Percentiles rank a stretch among this genome's conserved stretches.
These are phyloP conservation scores for Chrysocyon brachyurus DNA, from an alignment of 2,797 vertebrate species.

Conservation along the genomic window DNA sequence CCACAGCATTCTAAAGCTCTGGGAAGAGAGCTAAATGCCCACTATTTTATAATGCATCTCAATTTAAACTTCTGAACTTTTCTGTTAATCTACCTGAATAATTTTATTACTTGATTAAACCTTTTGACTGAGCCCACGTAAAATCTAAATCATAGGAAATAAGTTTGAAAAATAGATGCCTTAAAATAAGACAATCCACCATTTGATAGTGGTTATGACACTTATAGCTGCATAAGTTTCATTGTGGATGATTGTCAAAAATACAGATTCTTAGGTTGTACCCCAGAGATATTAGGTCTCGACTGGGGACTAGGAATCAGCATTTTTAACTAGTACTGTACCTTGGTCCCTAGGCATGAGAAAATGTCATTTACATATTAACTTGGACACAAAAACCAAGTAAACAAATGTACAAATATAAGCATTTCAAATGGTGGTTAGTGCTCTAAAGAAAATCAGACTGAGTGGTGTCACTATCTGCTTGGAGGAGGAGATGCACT, in stretches of 20 bases:
- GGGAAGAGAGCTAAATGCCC: not conserved
- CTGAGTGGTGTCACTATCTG: not conserved
- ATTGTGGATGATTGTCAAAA: not conserved
- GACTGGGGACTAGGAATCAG: not conserved
- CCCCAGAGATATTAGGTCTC: not conserved
- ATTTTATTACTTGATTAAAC: conserved; percentile 26
- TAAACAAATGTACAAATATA: not conserved
- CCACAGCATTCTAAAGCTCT: not conserved
- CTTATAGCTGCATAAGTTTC: not conserved
- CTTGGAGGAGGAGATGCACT: not conserved
- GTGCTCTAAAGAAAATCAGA: conserved; percentile 1
- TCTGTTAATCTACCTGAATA: conserved; percentile 5
- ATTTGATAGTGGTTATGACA: conserved; percentile 11
- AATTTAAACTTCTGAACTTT: conserved; percentile 44
- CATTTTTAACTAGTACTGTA: not conserved
- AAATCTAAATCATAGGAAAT: conserved; percentile 22
- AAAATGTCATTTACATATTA: not conserved
- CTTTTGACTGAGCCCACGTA: not conserved
- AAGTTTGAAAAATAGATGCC: conserved; percentile 7
- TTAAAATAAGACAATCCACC: not conserved
- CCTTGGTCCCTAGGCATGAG: not conserved
- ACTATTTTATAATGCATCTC: conserved; percentile 44
- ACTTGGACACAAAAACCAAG: not conserved
- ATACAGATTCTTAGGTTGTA: not conserved
- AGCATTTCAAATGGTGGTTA: not conserved